Conservation (phyloP, 2,113 vertebrate genomes). For the Phylloscopus trochiloides region DNA sequence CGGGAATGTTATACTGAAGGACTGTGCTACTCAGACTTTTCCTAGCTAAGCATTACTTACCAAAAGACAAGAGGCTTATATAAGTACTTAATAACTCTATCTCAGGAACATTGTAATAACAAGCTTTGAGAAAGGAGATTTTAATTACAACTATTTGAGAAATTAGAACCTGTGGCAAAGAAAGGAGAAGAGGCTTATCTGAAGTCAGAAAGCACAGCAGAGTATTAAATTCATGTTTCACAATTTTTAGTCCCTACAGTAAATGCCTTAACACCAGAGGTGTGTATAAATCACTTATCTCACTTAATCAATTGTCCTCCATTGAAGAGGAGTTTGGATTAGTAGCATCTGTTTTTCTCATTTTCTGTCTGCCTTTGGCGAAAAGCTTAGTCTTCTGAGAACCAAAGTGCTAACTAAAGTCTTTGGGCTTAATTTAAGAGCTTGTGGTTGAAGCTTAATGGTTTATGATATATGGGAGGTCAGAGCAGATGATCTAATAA, state of each 20-base stretch:
- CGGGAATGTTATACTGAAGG: background rate
- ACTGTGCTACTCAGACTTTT: background rate
- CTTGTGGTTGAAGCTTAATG: slow-evolving; percentile 44
- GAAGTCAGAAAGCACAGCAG: background rate
- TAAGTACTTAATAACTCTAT: background rate
- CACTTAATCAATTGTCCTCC: slow-evolving; percentile 40
- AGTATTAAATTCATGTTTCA: background rate
- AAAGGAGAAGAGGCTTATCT: background rate
- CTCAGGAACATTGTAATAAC: background rate
- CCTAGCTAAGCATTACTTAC: background rate
- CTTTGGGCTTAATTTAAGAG: slow-evolving; percentile 56
- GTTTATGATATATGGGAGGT: slow-evolving; percentile 45
- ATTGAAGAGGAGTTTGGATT: slow-evolving; percentile 20
- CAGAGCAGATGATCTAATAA: slow-evolving; percentile 47
- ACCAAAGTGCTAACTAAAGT: slow-evolving; percentile 43
- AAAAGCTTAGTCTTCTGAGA: slow-evolving; percentile 42
- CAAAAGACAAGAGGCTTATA: background rate
- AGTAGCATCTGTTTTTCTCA: slow-evolving; percentile 49
- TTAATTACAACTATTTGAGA: slow-evolving; percentile 3
- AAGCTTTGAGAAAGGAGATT: background rate
- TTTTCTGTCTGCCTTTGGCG: slow-evolving; percentile 49
- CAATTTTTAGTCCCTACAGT: background rate
- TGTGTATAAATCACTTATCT: slow-evolving; percentile 37
- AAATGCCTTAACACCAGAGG: background rate
- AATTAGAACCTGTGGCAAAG: background rate